Evolutionary conservation across 2,888 invertebrate genomes (phyloP).

Genomic region (Linyphia triangularis): DNA sequence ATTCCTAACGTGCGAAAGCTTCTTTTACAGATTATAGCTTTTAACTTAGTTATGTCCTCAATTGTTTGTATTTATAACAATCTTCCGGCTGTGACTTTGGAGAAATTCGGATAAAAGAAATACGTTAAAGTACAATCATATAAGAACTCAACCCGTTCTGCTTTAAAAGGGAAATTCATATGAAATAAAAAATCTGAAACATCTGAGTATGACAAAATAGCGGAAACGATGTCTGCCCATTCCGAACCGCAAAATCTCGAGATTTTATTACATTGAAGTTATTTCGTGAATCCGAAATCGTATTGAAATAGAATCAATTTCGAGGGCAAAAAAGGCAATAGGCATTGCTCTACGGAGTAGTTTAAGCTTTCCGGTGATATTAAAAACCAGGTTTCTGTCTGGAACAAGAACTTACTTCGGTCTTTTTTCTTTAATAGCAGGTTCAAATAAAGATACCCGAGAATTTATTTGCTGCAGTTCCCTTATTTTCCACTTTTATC

Average conservation of each 20-base stretch:
- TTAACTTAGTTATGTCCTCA: too few relatives aligned
- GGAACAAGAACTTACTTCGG: neutral
- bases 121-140: neutral
- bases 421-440: slow-evolving; percentile 2
- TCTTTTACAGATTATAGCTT: too few relatives aligned
- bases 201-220: neutral
- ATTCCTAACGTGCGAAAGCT: too few relatives aligned
- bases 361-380: slow-evolving; percentile 60
- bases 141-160: neutral
- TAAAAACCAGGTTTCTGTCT: slow-evolving; percentile 28
- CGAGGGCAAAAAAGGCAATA: slow-evolving; percentile 48
- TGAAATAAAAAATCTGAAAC: slow-evolving; percentile 24
- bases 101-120: neutral
- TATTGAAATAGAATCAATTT: slow-evolving; percentile 62
- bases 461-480: slow-evolving; percentile 52
- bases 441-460: slow-evolving; percentile 48
- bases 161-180: slow-evolving; percentile 38
- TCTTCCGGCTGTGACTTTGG: neutral
- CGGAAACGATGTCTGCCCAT: neutral
- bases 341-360: slow-evolving; percentile 40
- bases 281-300: slow-evolving; percentile 50
- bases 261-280: slow-evolving; percentile 56
- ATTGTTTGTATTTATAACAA: too few relatives aligned
- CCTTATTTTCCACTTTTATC: neutral
- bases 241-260: slow-evolving; percentile 43